These are phyloP conservation scores for Eulithis prunata DNA, from an alignment of 2,888 invertebrate genomes.

Conservation along the genomic window DNA sequence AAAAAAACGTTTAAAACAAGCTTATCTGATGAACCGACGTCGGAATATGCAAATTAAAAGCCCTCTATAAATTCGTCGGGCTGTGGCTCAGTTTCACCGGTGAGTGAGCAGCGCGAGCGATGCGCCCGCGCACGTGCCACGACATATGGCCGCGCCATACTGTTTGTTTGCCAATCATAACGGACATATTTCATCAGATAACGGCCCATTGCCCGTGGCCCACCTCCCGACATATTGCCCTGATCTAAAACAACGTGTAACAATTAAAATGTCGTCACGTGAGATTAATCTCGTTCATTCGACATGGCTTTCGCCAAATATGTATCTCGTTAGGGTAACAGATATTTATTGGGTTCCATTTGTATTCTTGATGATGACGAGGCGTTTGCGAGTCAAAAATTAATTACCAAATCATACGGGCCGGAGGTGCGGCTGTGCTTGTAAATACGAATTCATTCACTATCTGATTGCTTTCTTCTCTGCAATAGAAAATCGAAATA, in stretches of 20 bases:
- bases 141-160: slow-evolving; percentile 83
- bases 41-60: slow-evolving; percentile 30
- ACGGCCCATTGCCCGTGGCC: slow-evolving; percentile 64
- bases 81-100: slow-evolving; percentile 72
- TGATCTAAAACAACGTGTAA: slow-evolving; percentile 80
- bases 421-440: neutral
- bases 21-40: slow-evolving; percentile 23
- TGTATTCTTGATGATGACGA: slow-evolving; percentile 36
- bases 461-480: too few relatives aligned
- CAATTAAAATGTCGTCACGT: slow-evolving; percentile 73
- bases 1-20: slow-evolving; percentile 21
- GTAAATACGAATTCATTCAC: too few relatives aligned
- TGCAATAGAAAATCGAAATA: too few relatives aligned
- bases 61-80: slow-evolving; percentile 36
- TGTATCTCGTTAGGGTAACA: slow-evolving; percentile 46
- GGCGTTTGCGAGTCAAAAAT: slow-evolving; percentile 15
- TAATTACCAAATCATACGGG: slow-evolving; percentile 1
- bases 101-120: slow-evolving; percentile 77
- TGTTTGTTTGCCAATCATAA: slow-evolving; percentile 85
- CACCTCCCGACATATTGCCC: slow-evolving; percentile 74
- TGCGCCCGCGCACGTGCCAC: slow-evolving; percentile 82
- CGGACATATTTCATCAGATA: slow-evolving; percentile 85
- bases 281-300: slow-evolving; percentile 59
- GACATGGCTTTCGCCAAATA: slow-evolving; percentile 62
- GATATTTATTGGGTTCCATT: slow-evolving; percentile 38